Conservation (phyloP, 2,113 vertebrate species). For the Silurus meridionalis region DNA sequence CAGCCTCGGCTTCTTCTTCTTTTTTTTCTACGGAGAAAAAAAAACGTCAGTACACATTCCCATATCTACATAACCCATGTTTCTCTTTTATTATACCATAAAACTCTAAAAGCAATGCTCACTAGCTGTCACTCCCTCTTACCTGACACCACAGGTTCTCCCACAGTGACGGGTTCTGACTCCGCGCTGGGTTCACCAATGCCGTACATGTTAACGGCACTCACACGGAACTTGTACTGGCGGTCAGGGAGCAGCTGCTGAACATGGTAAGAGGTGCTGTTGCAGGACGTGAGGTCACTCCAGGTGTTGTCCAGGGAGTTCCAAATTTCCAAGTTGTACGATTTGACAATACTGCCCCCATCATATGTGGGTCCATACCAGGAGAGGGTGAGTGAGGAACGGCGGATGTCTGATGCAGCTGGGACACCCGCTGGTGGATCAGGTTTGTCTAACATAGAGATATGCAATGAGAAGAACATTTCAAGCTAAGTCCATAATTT, state of each 20-base stretch:
- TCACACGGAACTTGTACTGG: slow-evolving; percentile 91
- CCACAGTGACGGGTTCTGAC: slow-evolving; percentile 81
- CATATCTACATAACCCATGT: too few species aligned
- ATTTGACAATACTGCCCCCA: slow-evolving; percentile 91
- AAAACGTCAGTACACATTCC: background rate
- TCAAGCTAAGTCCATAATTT: background rate
- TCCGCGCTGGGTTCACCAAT: slow-evolving; percentile 93
- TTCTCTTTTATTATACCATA: background rate
- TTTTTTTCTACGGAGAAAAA: slow-evolving; percentile 48
- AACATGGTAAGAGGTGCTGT: slow-evolving; percentile 91
- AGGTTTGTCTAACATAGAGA: slow-evolving; percentile 81
- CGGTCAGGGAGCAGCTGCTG: slow-evolving; percentile 84
- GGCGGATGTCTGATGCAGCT: slow-evolving; percentile 85
- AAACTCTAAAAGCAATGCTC: background rate
- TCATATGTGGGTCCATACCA: slow-evolving; percentile 98
- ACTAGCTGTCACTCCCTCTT: slow-evolving; percentile 46
- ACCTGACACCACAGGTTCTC: slow-evolving; percentile 85
- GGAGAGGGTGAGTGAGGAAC: slow-evolving; percentile 86
- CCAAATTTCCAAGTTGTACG: slow-evolving; percentile 94
- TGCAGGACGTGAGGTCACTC: slow-evolving; percentile 88
- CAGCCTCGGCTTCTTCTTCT: slow-evolving; percentile 47
- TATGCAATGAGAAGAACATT: background rate
- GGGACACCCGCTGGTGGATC: slow-evolving; percentile 92
- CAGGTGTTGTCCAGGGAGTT: slow-evolving; percentile 82
- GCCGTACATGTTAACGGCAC: slow-evolving; percentile 90